These are phyloP conservation scores for Corythaeola cristata DNA, from an alignment of 2,113 vertebrate species.

Conservation along the genomic window DNA sequence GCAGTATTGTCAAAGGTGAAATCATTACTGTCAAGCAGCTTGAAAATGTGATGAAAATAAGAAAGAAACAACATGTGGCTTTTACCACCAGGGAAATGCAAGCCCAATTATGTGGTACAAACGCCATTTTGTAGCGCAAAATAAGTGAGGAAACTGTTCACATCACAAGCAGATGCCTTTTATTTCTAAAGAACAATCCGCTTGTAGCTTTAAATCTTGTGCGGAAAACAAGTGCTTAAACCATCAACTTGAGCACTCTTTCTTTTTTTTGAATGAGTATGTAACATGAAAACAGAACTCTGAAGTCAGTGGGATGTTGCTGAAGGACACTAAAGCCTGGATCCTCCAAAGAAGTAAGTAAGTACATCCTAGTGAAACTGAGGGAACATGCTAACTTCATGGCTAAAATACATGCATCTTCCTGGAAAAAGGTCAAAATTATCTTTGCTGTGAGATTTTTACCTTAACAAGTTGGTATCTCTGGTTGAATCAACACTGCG, in stretches of 20 bases:
- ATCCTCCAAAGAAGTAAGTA: neutral
- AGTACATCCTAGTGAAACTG: neutral
- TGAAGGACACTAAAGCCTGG: neutral
- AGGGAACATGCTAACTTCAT: neutral
- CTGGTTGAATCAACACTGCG: neutral
- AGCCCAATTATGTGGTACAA: neutral
- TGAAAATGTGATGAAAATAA: neutral
- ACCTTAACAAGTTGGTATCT: neutral
- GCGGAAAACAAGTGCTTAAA: neutral
- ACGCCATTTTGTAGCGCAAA: neutral
- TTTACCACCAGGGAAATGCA: neutral
- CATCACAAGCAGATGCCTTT: neutral
- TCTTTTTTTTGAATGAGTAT: neutral
- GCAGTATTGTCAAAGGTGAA: neutral
- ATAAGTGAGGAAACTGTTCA: neutral
- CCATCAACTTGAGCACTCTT: neutral
- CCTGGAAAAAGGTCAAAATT: neutral
- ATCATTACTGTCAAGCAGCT: neutral
- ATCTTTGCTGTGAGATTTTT: neutral
- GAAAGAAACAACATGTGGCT: neutral
- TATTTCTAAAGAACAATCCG: neutral
- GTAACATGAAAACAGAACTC: neutral
- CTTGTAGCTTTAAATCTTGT: neutral
- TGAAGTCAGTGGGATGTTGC: neutral
- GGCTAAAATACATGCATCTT: neutral